Percentiles rank a stretch among this genome's conserved stretches.
Conservation (phyloP, 2,888 invertebrate species). For the Pammene fasciana region DNA sequence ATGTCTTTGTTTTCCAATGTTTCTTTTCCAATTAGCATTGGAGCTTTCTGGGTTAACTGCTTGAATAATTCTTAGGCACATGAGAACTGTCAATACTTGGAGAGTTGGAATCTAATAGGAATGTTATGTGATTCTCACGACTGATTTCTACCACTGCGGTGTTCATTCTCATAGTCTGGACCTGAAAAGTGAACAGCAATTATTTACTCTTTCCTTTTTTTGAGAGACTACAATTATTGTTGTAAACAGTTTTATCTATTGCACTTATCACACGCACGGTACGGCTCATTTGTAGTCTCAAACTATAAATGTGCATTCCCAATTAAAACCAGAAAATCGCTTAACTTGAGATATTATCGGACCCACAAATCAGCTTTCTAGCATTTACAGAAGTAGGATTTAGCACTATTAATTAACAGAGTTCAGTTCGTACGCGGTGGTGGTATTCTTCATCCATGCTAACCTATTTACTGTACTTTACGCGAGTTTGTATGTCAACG, state of each 20-base stretch:
- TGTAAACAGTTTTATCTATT: too few relatives aligned
- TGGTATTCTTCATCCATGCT: background rate
- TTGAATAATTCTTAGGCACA: conserved; percentile 28
- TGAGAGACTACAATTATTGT: too few relatives aligned
- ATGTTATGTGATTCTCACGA: background rate
- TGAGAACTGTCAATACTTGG: conserved; percentile 32
- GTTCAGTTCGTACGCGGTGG: background rate
- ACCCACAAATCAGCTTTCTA: too few relatives aligned
- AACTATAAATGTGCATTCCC: too few relatives aligned
- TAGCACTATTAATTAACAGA: too few relatives aligned
- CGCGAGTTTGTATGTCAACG: conserved; percentile 31
- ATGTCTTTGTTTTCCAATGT: conserved; percentile 30
- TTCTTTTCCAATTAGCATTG: conserved; percentile 45
- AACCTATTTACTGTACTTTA: background rate
- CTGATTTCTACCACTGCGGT: background rate
- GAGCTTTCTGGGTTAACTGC: conserved; percentile 39
- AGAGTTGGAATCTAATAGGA: conserved; percentile 1
- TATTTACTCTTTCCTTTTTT: background rate
- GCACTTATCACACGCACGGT: too few relatives aligned
- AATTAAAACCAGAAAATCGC: too few relatives aligned
- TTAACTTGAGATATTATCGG: too few relatives aligned
- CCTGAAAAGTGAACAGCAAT: too few relatives aligned
- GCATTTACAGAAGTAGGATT: too few relatives aligned
- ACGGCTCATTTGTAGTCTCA: too few relatives aligned
- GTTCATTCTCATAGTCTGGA: too few relatives aligned